Conservation (phyloP, 1,140 invertebrate genomes). For the Lysiphlebus fabarum region DNA sequence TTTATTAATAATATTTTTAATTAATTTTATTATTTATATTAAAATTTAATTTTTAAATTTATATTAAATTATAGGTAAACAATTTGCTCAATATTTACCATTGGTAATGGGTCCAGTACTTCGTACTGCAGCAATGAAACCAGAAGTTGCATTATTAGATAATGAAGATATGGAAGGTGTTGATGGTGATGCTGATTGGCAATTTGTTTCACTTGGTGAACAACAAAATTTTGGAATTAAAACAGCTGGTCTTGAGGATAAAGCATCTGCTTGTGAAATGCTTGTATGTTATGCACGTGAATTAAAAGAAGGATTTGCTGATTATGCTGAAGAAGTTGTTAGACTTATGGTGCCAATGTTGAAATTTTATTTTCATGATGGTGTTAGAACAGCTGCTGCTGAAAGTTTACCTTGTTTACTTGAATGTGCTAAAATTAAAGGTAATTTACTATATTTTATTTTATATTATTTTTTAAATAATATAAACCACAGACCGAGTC, state of each 20-base stretch:
- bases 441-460: constrained; percentile 43
- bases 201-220: constrained; percentile 95
- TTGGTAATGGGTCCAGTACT: constrained; percentile 97
- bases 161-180: constrained; percentile 86
- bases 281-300: constrained; percentile 97
- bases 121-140: constrained; percentile 91
- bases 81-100: constrained; percentile 95
- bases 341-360: constrained; percentile 94
- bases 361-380: constrained; percentile 99
- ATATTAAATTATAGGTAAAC: constrained; percentile 61
- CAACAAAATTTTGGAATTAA: constrained; percentile 92
- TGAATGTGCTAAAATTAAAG: constrained; percentile 88
- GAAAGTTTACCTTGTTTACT: constrained; percentile 92
- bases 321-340: constrained; percentile 92
- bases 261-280: constrained; percentile 99
- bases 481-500: constrained; percentile 18
- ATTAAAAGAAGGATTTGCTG: constrained; percentile 92
- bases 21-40: too few relatives aligned
- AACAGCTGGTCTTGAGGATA: constrained; percentile 93
- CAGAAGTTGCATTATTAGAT: constrained; percentile 94
- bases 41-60: constrained; percentile 5
- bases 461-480: constrained; percentile 3
- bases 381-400: constrained; percentile 85
- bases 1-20: too few relatives aligned
- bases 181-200: constrained; percentile 93